Conservation (phyloP, 2,888 invertebrate species). For the Dastarcus helophoroides region DNA sequence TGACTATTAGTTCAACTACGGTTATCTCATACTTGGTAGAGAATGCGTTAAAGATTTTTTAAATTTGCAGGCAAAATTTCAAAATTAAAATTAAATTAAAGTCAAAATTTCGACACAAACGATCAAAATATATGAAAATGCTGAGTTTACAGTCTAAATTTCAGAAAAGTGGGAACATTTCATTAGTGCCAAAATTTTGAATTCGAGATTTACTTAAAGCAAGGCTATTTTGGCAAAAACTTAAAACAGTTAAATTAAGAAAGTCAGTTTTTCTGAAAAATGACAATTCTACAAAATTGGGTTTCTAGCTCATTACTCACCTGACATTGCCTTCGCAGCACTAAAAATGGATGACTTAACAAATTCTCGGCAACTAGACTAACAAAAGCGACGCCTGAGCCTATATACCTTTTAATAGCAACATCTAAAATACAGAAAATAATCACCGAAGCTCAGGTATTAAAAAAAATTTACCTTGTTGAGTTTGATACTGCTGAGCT, state of each 20-base stretch:
- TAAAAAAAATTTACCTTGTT: neutral
- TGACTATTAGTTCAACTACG: too few species aligned
- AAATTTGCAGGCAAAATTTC: too few species aligned
- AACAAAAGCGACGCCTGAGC: slow-evolving; percentile 67
- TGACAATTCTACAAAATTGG: slow-evolving; percentile 1
- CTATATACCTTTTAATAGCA: slow-evolving; percentile 56
- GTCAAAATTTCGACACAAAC: too few species aligned
- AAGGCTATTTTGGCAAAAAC: too few species aligned
- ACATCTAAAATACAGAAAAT: slow-evolving; percentile 38
- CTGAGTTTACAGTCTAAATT: too few species aligned
- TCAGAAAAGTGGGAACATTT: too few species aligned
- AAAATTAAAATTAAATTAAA: too few species aligned
- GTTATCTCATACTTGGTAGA: too few species aligned
- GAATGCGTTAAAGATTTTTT: too few species aligned
- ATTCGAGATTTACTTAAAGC: too few species aligned
- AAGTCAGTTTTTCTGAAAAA: slow-evolving; percentile 1
- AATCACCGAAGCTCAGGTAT: neutral
- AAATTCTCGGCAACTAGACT: slow-evolving; percentile 84
- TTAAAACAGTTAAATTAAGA: neutral
- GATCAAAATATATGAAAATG: too few species aligned
- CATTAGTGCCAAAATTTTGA: too few species aligned
- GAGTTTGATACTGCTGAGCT: neutral
- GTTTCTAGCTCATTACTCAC: slow-evolving; percentile 52
- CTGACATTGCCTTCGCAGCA: slow-evolving; percentile 88
- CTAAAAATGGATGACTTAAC: slow-evolving; percentile 88